Percentiles rank a stretch among this genome's conserved stretches.
Evolutionary conservation across 2,113 vertebrate species (phyloP).

Genomic region (Apteryx mantelli): DNA sequence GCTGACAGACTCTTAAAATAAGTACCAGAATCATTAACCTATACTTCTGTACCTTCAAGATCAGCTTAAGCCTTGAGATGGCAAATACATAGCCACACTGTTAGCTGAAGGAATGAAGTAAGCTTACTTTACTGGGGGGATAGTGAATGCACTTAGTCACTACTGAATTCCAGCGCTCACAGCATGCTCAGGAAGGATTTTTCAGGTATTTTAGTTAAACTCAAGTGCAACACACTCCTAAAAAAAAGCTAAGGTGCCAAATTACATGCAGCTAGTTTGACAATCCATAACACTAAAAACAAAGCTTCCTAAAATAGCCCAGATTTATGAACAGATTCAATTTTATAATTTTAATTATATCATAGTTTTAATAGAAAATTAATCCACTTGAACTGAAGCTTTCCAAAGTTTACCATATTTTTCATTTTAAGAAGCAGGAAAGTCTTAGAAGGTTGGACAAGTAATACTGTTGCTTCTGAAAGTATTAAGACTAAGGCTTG

Average conservation of each 20-base stretch:
- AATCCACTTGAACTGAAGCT: too few species aligned
- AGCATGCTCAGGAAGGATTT: background rate
- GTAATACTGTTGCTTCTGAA: background rate
- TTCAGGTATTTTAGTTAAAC: too few species aligned
- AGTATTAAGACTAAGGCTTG: background rate
- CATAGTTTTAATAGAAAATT: background rate
- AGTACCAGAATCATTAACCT: background rate
- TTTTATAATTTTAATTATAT: background rate
- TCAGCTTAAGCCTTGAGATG: background rate
- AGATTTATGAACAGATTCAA: background rate
- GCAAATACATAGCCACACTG: background rate
- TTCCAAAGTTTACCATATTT: too few species aligned
- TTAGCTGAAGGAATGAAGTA: background rate
- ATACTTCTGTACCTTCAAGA: background rate
- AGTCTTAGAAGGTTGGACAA: background rate
- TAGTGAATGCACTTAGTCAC: background rate
- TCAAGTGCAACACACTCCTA: too few species aligned
- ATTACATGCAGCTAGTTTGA: background rate
- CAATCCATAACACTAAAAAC: background rate
- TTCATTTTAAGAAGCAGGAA: background rate
- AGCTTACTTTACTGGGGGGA: background rate
- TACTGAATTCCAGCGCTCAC: background rate
- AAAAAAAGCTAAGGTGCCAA: too few species aligned
- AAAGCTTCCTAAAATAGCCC: too few species aligned
- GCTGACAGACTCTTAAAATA: background rate